Evolutionary conservation across 2,888 invertebrate genomes (phyloP).

Genomic region (Dynastes grantii): DNA sequence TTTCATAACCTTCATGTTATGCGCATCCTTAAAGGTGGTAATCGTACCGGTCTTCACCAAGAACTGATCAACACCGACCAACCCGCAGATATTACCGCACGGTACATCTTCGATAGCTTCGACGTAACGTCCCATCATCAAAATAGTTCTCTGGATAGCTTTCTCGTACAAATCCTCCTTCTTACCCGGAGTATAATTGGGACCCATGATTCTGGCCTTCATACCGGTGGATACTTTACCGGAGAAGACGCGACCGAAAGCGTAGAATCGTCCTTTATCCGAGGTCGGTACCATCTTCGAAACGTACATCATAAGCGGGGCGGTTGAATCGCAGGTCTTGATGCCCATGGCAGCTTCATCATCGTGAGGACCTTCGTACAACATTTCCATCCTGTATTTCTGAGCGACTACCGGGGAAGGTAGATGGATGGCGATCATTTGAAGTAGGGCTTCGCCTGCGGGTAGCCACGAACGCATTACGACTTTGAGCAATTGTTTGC

Average conservation of each 20-base stretch:
- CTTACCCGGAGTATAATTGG: slow-evolving; percentile 98
- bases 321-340: slow-evolving; percentile 96
- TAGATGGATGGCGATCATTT: slow-evolving; percentile 99
- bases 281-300: slow-evolving; percentile 99
- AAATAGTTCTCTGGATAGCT: slow-evolving; percentile 98
- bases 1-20: slow-evolving; percentile 99
- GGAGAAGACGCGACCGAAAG: slow-evolving; percentile 99
- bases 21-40: slow-evolving; percentile 98
- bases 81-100: slow-evolving; percentile 98
- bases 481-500: slow-evolving; percentile 95
- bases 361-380: slow-evolving; percentile 90
- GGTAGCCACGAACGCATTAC: slow-evolving; percentile 99
- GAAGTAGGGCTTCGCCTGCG: slow-evolving; percentile 98
- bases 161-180: slow-evolving; percentile 99
- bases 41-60: slow-evolving; percentile 99
- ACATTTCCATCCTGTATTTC: slow-evolving; percentile 99
- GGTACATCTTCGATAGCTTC: slow-evolving; percentile 99
- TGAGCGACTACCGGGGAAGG: slow-evolving; percentile 99
- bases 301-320: slow-evolving; percentile 99
- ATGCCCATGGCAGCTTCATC: slow-evolving; percentile 89
- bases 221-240: slow-evolving; percentile 91
- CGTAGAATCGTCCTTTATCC: slow-evolving; percentile 99
- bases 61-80: slow-evolving; percentile 99
- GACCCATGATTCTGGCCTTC: slow-evolving; percentile 99
- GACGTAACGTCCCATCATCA: slow-evolving; percentile 99